Base-by-base conservation (phyloP, 2,113 vertebrate genomes). In the Haemorhous mexicanus region DNA sequence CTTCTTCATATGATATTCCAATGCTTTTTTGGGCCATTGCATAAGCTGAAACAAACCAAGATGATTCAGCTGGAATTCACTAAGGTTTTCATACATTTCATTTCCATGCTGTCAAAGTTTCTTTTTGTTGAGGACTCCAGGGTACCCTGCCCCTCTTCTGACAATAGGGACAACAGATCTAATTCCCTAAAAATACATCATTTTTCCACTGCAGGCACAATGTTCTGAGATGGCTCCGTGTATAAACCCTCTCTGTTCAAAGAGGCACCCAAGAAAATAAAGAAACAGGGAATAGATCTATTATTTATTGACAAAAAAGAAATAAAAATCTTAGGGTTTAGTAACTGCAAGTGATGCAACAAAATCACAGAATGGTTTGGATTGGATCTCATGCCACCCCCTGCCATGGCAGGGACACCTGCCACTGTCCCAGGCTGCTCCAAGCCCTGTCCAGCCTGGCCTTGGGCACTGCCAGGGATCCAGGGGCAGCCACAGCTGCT, bases 381-480 rank as follows among this genome's bases (percentile, higher is more conserved):
- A 19, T n/a, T 67, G 37, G 23, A 46, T 16, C 44, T 9, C 13
- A 3, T 52, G 0, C 8, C 32, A 50, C 2, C 6, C 6, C 18
- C 46, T 46, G 22, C 33, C 19, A 4, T 11, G 39, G 30, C 41
- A 72, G 68, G 37, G 44, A 50, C 27, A 37, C 2, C 16, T 44
- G 0, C 18, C 68, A 72, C 16, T 12, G 0, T 2, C 13, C 58
- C 41, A 63, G 35, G 7, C 0, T 43, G 49, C 24, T 87, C 41
- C 58, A 2, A 35, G 17, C 66, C 2, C 17, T 0, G 0, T 43
- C 41, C 58, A 87, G 0, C 30, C 58, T 32, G 20, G 41, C 23
- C n/a, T 70, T n/a, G 56, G 35, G 0, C 43, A 43, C 35, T 87
- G 0, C 49, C 85, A 79, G 66, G 47, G 49, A 63, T 63, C 46